Percentiles rank a stretch among this genome's conserved stretches.
Conservation (phyloP, 2,888 invertebrate species). For the Trachelus troglodyta region DNA sequence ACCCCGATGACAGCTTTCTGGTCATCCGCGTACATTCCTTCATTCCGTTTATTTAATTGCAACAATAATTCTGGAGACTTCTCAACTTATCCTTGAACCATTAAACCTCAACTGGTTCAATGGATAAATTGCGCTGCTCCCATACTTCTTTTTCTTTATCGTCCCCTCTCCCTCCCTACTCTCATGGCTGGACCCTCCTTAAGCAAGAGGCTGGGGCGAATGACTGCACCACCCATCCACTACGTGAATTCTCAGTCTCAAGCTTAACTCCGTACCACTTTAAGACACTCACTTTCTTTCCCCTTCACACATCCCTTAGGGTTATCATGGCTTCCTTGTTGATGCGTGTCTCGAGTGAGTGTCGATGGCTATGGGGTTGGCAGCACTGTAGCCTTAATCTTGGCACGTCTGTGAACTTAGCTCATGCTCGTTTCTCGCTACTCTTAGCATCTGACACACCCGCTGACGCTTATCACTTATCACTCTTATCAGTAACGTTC, state of each 20-base stretch:
- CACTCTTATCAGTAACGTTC: background rate
- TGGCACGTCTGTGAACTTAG: background rate
- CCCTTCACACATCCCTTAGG: background rate
- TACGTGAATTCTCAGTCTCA: background rate
- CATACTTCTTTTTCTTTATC: conserved; percentile 26
- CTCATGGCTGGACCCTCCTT: background rate
- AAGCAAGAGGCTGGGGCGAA: background rate
- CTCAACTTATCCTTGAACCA: conserved; percentile 29
- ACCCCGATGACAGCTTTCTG: background rate
- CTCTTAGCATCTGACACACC: background rate
- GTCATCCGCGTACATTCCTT: background rate
- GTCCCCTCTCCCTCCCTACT: conserved; percentile 16
- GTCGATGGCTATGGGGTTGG: background rate
- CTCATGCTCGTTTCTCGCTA: background rate
- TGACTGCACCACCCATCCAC: background rate
- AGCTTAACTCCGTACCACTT: background rate
- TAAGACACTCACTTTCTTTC: background rate
- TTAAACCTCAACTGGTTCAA: conserved; percentile 54
- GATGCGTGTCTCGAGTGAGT: background rate
- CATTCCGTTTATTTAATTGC: background rate
- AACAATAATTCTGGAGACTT: background rate
- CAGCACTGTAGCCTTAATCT: background rate
- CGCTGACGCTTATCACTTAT: background rate
- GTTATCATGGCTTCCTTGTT: background rate
- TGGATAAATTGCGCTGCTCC: conserved; percentile 51